A percentile compares a stretch with the other conserved stretches of the same genome.
These are phyloP conservation scores for Drosophila orosa DNA, from an alignment of 1,140 invertebrate species.

Conservation along the genomic window DNA sequence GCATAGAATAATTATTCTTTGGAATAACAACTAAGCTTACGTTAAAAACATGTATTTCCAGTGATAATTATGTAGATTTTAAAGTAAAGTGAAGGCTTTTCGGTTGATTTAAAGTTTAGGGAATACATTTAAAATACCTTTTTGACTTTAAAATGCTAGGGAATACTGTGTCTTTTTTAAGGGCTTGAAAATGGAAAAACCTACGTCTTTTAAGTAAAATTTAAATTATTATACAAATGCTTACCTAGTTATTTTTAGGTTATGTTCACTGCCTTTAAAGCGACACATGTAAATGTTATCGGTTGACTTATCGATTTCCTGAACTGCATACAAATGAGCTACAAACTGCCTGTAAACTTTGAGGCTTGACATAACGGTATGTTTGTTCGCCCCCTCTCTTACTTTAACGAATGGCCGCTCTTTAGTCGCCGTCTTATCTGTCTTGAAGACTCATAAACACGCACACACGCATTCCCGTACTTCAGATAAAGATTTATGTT, in stretches of 20 bases:
- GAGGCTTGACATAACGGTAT: constrained; percentile 42
- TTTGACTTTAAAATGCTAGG: too few species aligned
- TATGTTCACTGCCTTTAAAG: not conserved
- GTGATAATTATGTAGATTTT: too few species aligned
- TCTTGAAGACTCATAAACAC: constrained; percentile 47
- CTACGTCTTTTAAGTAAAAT: too few species aligned
- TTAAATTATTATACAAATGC: too few species aligned
- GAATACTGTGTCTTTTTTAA: too few species aligned
- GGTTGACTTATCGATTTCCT: constrained; percentile 45
- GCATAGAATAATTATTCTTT: not conserved
- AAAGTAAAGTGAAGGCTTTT: too few species aligned
- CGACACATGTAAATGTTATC: constrained; percentile 20
- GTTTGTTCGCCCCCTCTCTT: constrained; percentile 17
- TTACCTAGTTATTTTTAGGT: not conserved
- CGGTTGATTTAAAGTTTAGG: too few species aligned
- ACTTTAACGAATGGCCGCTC: constrained; percentile 2
- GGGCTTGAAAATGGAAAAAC: too few species aligned
- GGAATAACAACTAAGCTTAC: not conserved
- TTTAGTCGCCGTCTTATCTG: constrained; percentile 38
- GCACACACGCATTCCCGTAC: constrained; percentile 50
- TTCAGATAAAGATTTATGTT: constrained; percentile 76
- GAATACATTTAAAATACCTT: too few species aligned
- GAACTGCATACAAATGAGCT: constrained; percentile 47
- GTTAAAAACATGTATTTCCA: not conserved
- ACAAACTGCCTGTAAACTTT: constrained; percentile 22